Percentiles rank a stretch among this genome's conserved stretches.
Conservation (phyloP, 2,888 invertebrate genomes). For the Phaonia tiefii region DNA sequence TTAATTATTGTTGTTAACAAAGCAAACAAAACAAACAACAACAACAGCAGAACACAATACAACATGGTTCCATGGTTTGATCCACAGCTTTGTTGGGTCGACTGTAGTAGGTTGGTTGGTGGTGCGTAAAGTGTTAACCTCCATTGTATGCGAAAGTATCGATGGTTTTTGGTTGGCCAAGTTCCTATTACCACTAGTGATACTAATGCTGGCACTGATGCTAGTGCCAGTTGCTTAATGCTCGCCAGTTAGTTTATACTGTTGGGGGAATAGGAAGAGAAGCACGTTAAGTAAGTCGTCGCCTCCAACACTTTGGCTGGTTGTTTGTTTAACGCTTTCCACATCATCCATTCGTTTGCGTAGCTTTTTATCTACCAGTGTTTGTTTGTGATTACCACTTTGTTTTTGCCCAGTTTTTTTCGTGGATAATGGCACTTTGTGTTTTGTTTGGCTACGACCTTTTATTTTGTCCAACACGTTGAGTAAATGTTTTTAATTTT, state of each 20-base stretch:
- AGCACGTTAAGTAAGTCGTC: constrained; percentile 49
- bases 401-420: constrained; percentile 27
- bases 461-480: no score
- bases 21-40: neutral
- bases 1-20: constrained; percentile 13
- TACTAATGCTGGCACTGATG: neutral
- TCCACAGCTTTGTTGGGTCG: constrained; percentile 11
- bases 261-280: constrained; percentile 2
- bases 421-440: neutral
- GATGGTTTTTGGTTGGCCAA: neutral
- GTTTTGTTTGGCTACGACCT: no score
- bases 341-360: constrained; percentile 5
- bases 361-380: neutral
- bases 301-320: constrained; percentile 36
- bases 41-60: neutral
- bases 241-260: neutral
- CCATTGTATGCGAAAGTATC: neutral
- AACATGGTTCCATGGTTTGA: constrained; percentile 11
- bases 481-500: no score
- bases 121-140: neutral
- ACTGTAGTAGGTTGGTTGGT: neutral
- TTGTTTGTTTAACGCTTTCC: constrained; percentile 41
- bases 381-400: constrained; percentile 2
- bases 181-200: no score
- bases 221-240: constrained; percentile 1